Base-by-base conservation (phyloP, 2,888 invertebrate genomes). In the Eumerus sabulonum region DNA sequence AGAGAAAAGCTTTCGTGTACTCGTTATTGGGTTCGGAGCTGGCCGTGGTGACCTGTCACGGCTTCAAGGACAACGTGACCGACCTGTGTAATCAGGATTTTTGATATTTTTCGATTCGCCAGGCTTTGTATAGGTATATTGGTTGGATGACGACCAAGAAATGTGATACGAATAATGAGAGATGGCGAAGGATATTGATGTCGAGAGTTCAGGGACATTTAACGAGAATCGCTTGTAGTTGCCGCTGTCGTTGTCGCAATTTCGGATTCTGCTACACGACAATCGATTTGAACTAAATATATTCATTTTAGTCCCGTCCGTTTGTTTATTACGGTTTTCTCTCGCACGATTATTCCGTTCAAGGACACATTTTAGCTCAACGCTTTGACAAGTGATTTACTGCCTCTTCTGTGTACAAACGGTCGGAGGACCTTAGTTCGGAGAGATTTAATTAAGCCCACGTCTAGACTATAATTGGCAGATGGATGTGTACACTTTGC, bases 1-100 rank as follows among this genome's bases (percentile, higher is more conserved):
- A 74, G 74, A 70, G 62, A 79, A 74, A 79, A 74, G 48, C 53
- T 57, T 12, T 60, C 35, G 13, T 11, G 57, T 66, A 71, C 71
- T 76, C 71, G 45, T 11, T 40, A 45, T 17, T 12, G 40, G 11
- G 40, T 5, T 40, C 27, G 27, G 40, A 11, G 40, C 1, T 40
- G 44, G 3, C 14, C 59, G 60, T 56, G 11, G 60, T 68, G 68
- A 62, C 44, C 48, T 27, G 36, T 38, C 54, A 27, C 14, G 19
- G 60, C 14, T 40, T 40, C 40, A 16, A 5, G 0, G 1, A 42
- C 42, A 17, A 73, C 67, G 67, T 73, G 60, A 60, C 67, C 48
- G 54, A 18, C 47, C 42, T 50, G 11, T 13, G n/a, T 19, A 56
- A 64, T 56, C 50, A 35, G 27, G 27, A 27, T 27, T 27, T 27